Conservation (phyloP, 2,888 invertebrate species). For the Himalopsyche kuldschensis region DNA sequence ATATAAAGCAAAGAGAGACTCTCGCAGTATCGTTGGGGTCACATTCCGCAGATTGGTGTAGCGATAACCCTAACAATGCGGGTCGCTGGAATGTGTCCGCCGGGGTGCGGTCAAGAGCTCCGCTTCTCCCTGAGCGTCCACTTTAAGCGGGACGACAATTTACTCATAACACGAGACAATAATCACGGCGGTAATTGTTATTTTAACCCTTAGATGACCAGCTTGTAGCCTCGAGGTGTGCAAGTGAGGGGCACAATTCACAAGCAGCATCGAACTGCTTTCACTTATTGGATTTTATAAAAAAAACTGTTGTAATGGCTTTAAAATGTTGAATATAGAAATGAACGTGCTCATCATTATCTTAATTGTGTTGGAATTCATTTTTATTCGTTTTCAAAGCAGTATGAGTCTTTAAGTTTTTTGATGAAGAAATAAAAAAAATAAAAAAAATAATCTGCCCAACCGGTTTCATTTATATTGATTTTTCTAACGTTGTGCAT, state of each 20-base stretch:
- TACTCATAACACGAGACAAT: slow-evolving; percentile 1
- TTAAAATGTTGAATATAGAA: too few species aligned
- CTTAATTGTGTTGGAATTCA: too few species aligned
- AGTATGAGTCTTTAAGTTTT: too few species aligned
- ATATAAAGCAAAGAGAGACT: not conserved
- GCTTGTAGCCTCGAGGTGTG: not conserved
- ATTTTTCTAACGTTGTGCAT: too few species aligned
- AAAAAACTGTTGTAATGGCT: too few species aligned
- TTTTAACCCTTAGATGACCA: not conserved
- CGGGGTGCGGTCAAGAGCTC: not conserved
- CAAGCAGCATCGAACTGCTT: not conserved
- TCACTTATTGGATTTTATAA: too few species aligned
- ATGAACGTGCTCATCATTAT: too few species aligned
- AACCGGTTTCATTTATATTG: too few species aligned
- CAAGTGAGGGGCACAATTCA: not conserved
- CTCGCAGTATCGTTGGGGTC: not conserved
- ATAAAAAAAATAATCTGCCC: too few species aligned
- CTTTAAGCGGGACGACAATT: not conserved
- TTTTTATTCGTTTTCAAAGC: too few species aligned
- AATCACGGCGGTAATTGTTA: not conserved
- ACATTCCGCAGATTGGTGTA: slow-evolving; percentile 22
- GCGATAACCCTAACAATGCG: slow-evolving; percentile 22
- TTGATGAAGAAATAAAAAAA: too few species aligned
- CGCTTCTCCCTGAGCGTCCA: not conserved
- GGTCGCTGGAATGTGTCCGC: slow-evolving; percentile 15